Base-by-base conservation (phyloP, 2,888 invertebrate species). In the Diabrotica balteata region DNA sequence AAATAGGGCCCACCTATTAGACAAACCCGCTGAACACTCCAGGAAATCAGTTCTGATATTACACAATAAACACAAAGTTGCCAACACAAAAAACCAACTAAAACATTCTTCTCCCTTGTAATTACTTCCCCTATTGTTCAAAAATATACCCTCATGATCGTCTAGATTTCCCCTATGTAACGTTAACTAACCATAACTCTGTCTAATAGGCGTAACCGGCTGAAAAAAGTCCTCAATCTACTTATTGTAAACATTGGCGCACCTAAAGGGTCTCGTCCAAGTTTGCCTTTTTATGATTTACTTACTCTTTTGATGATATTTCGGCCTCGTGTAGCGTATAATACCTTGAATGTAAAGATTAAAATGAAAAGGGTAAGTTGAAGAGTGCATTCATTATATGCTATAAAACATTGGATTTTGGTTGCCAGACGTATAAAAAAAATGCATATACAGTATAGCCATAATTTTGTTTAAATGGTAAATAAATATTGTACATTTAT, bases 141-240 rank as follows among this genome's bases (percentile, higher is more conserved):
- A 76, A 73, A 78, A 79, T 78, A 68, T 64, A 65, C 79, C 79
- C 77, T 73, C 72, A 79, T 76, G 61, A 66, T 67, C 67, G 73
- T 76, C 76, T 78, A 74, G 55, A 72, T 77, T 78, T 77, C 77
- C 78, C 78, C 75, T 72, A 74, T 73, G 74, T 68, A 68, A 68
- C 63, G 66, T 64, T 67, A 70, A 68, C 63, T 63, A 68, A 63
- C 73, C 69, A 72, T 74, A 73, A 74, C 72, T 70, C 72, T 69
- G 75, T 72, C 72, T 77, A 75, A 75, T 75, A 73, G 73, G 72
- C 72, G 66, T 72, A 72, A 69, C 73, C 66, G 57, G 70, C 67
- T 52, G 54, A 68, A 63, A 60, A 66, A 65, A 58, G 59, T 59
- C 65, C 72, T 65, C 72, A 66, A 69, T 71, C 71, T 69, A 73